These are phyloP conservation scores for Serilophus lunatus DNA, from an alignment of 2,113 vertebrate species.

Conservation along the genomic window DNA sequence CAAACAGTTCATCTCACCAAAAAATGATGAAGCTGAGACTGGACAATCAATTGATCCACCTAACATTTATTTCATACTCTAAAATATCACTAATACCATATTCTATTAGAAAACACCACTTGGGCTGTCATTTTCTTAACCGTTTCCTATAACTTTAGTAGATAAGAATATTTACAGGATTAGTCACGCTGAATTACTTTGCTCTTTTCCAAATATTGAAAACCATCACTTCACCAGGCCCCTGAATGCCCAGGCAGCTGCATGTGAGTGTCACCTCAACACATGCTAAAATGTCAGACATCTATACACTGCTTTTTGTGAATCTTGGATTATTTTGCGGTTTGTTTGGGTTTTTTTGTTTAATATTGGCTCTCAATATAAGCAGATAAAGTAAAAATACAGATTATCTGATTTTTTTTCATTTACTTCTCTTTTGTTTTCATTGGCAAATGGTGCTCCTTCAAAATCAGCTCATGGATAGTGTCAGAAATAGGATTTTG, in stretches of 20 bases:
- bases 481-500: background rate
- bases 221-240: background rate
- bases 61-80: background rate
- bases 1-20: slow-evolving; percentile 1
- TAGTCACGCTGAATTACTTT: background rate
- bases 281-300: background rate
- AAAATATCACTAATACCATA: background rate
- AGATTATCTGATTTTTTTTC: background rate
- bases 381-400: background rate
- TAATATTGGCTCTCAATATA: background rate
- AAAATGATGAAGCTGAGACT: slow-evolving; percentile 26
- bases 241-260: background rate
- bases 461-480: background rate
- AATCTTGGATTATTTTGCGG: background rate
- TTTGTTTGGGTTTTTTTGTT: background rate
- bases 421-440: background rate
- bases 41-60: background rate
- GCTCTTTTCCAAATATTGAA: background rate
- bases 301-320: background rate
- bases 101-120: background rate
- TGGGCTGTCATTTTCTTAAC: background rate
- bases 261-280: background rate
- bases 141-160: background rate
- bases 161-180: background rate
- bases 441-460: background rate